Evolutionary conservation across 2,113 vertebrate genomes (phyloP), one percentile per base, ranked within the genome.

Genomic region (Danionella cerebrum): DNA sequence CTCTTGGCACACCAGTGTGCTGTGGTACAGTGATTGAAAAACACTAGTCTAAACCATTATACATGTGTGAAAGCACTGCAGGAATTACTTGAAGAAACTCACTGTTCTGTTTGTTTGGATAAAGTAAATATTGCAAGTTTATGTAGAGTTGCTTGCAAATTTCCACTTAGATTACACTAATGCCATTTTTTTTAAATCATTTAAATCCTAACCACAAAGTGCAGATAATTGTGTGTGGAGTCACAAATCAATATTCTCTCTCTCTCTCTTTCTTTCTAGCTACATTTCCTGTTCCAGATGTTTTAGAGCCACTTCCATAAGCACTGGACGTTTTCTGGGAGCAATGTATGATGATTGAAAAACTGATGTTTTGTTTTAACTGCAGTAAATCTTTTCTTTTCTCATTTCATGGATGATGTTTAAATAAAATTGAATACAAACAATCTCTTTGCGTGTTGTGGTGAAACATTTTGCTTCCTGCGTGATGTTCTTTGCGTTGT

Each of bases 341-440:
- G 10, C 25, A 47, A 5, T 9, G 14, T 2, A 1, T 55, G 5
- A 27, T 27, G n/a, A n/a, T 12, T 59, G 55, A 12, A 27, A 18
- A 27, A 14, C 35, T 55, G 41, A 29, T 13, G 24, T 8, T 1
- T 8, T 58, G 19, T 53, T 52, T 53, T 25, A 53, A 22, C 13
- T 33, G 25, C 29, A 13, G 14, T 27, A 31, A 35, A 25, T 36
- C 36, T 22, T 10, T 36, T 41, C 12, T 33, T 16, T 8, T 48
- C 14, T 59, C 66, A 74, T 74, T 74, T 52, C 59, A 45, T 73
- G 8, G 6, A 53, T 63, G 12, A 18, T 51, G 14, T 25, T 45
- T 18, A 51, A 73, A 74, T 74, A 74, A 74, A n/a, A n/a, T n/a
- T n/a, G n/a, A n/a, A n/a, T n/a, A n/a, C n/a, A n/a, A n/a, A n/a